Conservation (phyloP, 2,797 vertebrate species). For the Phoeniculus purpureus region DNA sequence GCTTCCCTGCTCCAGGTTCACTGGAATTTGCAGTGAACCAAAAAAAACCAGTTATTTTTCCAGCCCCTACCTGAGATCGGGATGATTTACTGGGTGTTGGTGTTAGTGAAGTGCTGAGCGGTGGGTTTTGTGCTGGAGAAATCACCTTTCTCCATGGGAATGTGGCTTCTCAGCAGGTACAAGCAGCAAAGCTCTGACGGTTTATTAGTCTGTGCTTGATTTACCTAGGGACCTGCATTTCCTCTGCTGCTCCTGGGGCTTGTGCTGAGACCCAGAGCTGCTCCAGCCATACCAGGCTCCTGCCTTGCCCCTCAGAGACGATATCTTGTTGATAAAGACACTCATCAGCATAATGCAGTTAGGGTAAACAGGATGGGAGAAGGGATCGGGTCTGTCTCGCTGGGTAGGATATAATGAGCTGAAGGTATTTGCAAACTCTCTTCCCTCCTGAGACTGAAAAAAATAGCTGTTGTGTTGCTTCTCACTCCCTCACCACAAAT, state of each 20-base stretch:
- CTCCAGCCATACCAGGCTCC: not conserved
- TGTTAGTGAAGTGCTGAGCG: not conserved
- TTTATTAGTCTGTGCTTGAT: not conserved
- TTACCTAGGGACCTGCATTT: not conserved
- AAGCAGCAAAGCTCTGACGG: accelerated
- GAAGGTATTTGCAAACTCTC: not conserved
- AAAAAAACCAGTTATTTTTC: not conserved
- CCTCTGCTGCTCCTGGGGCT: not conserved
- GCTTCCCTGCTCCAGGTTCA: not conserved
- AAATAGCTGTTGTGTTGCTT: not conserved
- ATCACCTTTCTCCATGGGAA: not conserved
- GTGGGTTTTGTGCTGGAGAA: not conserved
- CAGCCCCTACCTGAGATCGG: not conserved
- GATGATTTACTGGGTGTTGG: not conserved
- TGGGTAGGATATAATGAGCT: not conserved
- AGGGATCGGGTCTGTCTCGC: accelerated
- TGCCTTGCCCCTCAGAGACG: accelerated
- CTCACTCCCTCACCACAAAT: not conserved
- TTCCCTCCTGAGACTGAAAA: not conserved
- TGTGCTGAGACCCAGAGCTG: not conserved
- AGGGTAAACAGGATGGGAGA: not conserved
- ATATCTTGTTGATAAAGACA: not conserved
- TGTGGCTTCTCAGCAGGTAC: not conserved
- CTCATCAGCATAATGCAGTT: not conserved
- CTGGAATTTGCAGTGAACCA: not conserved